These are phyloP conservation scores for Triplophysa siluroides DNA, from an alignment of 2,113 vertebrate species.

Conservation along the genomic window DNA sequence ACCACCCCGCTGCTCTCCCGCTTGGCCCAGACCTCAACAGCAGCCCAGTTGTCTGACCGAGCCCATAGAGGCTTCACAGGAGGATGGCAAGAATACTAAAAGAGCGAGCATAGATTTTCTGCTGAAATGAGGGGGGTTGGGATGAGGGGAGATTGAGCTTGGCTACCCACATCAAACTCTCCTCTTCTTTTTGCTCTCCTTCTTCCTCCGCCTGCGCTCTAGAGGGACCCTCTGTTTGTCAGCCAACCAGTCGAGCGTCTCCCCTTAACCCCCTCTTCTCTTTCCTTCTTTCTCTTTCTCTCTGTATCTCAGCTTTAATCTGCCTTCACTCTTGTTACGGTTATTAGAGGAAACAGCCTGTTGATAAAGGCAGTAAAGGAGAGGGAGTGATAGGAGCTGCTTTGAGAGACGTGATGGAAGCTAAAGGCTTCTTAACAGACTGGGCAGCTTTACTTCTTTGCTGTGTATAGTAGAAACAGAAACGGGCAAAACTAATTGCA, in stretches of 20 bases:
- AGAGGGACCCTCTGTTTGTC: slow-evolving; percentile 78
- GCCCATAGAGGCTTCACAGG: slow-evolving; percentile 67
- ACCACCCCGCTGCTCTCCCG: slow-evolving; percentile 68
- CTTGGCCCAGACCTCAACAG: slow-evolving; percentile 64
- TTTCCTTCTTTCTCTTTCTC: slow-evolving; percentile 54
- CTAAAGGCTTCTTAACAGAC: slow-evolving; percentile 30
- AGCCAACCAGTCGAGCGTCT: slow-evolving; percentile 77
- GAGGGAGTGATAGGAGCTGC: slow-evolving; percentile 7
- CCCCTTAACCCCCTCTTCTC: slow-evolving; percentile 58
- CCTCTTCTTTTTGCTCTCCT: slow-evolving; percentile 64
- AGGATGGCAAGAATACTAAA: slow-evolving; percentile 78
- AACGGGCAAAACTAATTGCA: slow-evolving; percentile 46
- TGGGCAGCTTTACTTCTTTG: slow-evolving; percentile 26
- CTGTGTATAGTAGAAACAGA: slow-evolving; percentile 39
- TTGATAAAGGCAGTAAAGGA: slow-evolving; percentile 59
- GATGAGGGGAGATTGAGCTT: slow-evolving; percentile 59
- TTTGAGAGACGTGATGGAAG: slow-evolving; percentile 38
- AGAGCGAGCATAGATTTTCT: slow-evolving; percentile 75
- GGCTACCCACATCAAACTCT: slow-evolving; percentile 75
- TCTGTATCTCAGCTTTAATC: slow-evolving; percentile 47
- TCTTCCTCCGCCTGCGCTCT: slow-evolving; percentile 68
- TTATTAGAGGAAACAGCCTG: slow-evolving; percentile 48
- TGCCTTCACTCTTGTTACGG: slow-evolving; percentile 49
- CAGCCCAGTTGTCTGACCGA: slow-evolving; percentile 70
- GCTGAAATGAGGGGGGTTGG: slow-evolving; percentile 57